Conservation (phyloP, 1,140 invertebrate species). For the Bombus pyrosoma region DNA sequence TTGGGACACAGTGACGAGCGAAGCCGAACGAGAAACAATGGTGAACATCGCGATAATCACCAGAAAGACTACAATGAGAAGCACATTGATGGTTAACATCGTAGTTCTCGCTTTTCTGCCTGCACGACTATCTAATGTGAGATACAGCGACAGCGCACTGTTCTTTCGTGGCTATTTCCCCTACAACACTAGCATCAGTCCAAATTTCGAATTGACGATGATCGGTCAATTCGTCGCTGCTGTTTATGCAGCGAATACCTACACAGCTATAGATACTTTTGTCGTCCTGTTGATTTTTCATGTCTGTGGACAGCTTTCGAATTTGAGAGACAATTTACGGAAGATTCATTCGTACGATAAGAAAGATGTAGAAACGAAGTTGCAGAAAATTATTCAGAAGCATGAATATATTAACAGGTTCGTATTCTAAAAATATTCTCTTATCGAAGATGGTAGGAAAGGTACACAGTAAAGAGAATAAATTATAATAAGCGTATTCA, state of each 20-base stretch:
- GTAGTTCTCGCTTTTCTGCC: background rate
- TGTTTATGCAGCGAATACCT: conserved; percentile 73
- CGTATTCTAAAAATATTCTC: background rate
- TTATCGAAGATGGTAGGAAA: background rate
- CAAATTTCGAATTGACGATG: conserved; percentile 81
- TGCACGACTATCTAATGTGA: background rate
- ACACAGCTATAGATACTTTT: conserved; percentile 81
- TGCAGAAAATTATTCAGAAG: conserved; percentile 40
- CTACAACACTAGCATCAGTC: conserved; percentile 77
- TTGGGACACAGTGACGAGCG: conserved; percentile 10
- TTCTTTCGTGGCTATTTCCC: conserved; percentile 65
- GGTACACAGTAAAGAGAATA: too few relatives aligned
- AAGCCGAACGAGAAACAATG: conserved; percentile 40
- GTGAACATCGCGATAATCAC: conserved; percentile 23
- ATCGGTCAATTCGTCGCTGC: conserved; percentile 76
- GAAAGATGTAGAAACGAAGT: background rate
- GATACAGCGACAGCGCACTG: conserved; percentile 2
- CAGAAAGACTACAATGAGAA: conserved; percentile 39
- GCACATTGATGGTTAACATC: background rate
- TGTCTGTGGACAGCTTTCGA: conserved; percentile 79
- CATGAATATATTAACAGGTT: conserved; percentile 62
- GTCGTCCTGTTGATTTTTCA: conserved; percentile 81
- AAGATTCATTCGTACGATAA: background rate
- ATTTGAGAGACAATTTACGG: conserved; percentile 2
- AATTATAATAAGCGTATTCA: too few relatives aligned